Evolutionary conservation across 2,888 invertebrate species (phyloP).

Genomic region (Rhorus exstirpatorius): DNA sequence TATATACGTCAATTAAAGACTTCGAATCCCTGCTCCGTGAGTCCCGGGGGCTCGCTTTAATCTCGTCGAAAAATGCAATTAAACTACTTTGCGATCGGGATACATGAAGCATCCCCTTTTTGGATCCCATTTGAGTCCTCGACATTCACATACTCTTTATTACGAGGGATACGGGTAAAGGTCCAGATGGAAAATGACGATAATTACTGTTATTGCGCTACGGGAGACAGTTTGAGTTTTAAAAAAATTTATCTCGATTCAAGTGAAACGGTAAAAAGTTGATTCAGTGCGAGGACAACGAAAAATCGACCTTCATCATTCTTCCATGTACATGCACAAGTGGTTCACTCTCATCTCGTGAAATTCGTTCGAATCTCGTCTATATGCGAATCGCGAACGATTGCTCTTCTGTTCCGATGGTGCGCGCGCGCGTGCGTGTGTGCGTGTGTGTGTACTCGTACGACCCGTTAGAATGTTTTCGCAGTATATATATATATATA

Average conservation of each 20-base stretch:
- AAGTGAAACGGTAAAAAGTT: conserved; percentile 10
- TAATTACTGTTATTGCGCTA: conserved; percentile 12
- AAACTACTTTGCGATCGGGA: conserved; percentile 76
- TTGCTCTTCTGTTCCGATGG: conserved; percentile 75
- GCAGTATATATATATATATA: conserved; percentile 66
- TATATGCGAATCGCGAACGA: conserved; percentile 77
- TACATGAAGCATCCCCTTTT: conserved; percentile 46
- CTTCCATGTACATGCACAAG: background rate
- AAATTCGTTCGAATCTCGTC: conserved; percentile 76
- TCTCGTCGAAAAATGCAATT: conserved; percentile 81
- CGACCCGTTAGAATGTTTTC: conserved; percentile 72
- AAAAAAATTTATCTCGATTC: background rate
- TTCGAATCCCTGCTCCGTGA: conserved; percentile 28
- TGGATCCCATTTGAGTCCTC: conserved; percentile 10
- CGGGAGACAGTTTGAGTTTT: background rate
- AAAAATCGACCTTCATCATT: conserved; percentile 32
- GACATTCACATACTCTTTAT: background rate
- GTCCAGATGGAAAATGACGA: background rate
- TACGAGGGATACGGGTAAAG: conserved; percentile 13
- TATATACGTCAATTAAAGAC: background rate
- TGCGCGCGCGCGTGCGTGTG: background rate
- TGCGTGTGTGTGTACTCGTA: background rate
- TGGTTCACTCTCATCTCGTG: conserved; percentile 26
- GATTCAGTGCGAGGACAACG: conserved; percentile 21
- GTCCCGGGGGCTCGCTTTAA: conserved; percentile 74